Conservation (phyloP, 1,140 invertebrate species). For the Idris sp. region DNA sequence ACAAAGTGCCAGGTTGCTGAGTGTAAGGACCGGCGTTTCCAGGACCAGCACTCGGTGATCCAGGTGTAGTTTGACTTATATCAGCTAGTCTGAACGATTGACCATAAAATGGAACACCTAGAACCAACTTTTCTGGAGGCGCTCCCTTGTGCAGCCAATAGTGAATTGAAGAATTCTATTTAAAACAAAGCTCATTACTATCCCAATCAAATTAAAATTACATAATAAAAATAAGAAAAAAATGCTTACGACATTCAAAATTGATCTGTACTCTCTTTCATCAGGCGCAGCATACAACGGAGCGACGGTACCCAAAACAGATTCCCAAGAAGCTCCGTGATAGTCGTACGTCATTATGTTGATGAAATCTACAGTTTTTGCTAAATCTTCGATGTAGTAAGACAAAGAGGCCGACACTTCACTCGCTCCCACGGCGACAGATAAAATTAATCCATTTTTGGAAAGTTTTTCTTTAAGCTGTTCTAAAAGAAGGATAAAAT, state of each 20-base stretch:
- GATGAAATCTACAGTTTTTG: conserved; percentile 81
- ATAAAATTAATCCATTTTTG: conserved; percentile 72
- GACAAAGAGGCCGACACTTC: conserved; percentile 73
- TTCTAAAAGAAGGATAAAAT: conserved; percentile 77
- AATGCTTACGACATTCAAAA: conserved; percentile 75
- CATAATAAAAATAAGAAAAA: too few relatives aligned
- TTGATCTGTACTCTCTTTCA: conserved; percentile 72
- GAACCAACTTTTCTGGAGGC: too few relatives aligned
- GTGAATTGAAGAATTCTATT: too few relatives aligned
- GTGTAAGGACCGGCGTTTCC: too few relatives aligned
- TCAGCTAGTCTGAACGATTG: too few relatives aligned
- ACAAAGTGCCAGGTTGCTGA: too few relatives aligned
- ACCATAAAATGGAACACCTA: too few relatives aligned
- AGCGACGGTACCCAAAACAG: conserved; percentile 79
- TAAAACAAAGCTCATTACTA: too few relatives aligned
- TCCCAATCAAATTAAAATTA: too few relatives aligned
- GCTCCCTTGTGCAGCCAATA: too few relatives aligned
- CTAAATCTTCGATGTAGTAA: conserved; percentile 80
- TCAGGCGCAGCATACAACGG: conserved; percentile 79
- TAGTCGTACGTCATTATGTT: conserved; percentile 86
- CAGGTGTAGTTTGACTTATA: too few relatives aligned
- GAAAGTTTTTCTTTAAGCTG: conserved; percentile 78
- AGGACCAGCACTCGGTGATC: too few relatives aligned
- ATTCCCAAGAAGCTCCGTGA: conserved; percentile 81
- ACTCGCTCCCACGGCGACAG: conserved; percentile 78